Base-by-base conservation (phyloP, 2,888 invertebrate genomes). In the Harpalus rubripes region DNA sequence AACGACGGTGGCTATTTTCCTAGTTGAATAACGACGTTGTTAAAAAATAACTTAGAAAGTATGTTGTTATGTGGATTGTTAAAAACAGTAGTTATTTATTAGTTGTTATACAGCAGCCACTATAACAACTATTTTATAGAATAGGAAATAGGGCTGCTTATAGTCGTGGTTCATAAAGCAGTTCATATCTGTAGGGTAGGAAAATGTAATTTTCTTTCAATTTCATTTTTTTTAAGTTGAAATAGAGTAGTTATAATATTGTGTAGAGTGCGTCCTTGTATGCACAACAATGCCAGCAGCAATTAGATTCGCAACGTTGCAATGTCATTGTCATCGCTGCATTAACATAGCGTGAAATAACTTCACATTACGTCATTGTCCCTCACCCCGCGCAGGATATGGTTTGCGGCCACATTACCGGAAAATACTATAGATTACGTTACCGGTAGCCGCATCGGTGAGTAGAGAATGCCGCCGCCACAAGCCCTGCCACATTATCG, bases 261-360 rank as follows among this genome's bases (percentile, higher is more conserved):
- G 8, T 52, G 8, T 52, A 12, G 44, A 52, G 44, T 52, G 44
- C 44, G 44, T 52, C 63, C 74, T 12, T 22, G 58, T 32, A 58
- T 78, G 22, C 52, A 16, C 78, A 78, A 78, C 80, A 80, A 80
- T 41, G 61, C 80, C 80, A 32, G 32, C 18, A 15, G 76, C 84
- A 84, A 84, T 84, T 84, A 84, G 84, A 84, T 84, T 84, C 84
- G 84, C 84, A 84, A 84, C 78, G 78, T 76, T 76, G 84, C 84
- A 84, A 76, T 76, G 84, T 84, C 76, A 84, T 84, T 84, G 84
- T 84, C 76, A 76, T 84, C 78, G 84, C 58, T 84, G 78, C 78
- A 84, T 84, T 84, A 84, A 84, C 78, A 84, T 84, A 84, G 84
- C 84, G 84, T 84, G 84, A 84, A 84, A 84, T 84, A 84, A 84